Conservation (phyloP, 1,140 invertebrate species). For the Halictus rubicundus region DNA sequence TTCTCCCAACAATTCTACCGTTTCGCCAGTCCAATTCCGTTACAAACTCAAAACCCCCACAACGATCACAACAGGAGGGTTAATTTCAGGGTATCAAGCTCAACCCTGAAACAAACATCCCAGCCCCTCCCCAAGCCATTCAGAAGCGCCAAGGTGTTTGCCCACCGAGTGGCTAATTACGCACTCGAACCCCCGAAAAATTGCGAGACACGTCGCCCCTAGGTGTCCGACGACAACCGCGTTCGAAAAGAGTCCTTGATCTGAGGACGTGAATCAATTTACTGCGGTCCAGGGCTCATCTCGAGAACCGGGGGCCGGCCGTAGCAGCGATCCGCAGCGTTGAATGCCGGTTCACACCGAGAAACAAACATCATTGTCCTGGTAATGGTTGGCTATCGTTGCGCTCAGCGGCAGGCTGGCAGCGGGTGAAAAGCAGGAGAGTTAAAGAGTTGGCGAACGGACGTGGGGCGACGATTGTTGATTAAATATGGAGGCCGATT, state of each 20-base stretch:
- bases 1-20: too few relatives aligned
- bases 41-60: too few relatives aligned
- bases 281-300: not conserved
- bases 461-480: conserved; percentile 35
- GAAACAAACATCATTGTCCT: not conserved
- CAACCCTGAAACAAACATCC: too few relatives aligned
- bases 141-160: too few relatives aligned
- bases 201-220: not conserved
- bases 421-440: not conserved
- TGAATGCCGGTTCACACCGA: not conserved
- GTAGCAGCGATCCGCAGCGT: not conserved
- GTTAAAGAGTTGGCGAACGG: not conserved
- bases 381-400: not conserved
- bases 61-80: too few relatives aligned
- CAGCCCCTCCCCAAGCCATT: too few relatives aligned
- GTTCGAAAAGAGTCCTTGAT: not conserved
- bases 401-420: not conserved
- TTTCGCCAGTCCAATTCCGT: too few relatives aligned
- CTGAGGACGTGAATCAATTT: not conserved
- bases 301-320: not conserved
- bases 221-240: not conserved
- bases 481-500: conserved; percentile 73
- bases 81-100: too few relatives aligned
- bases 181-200: too few relatives aligned
- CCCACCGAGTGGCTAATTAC: too few relatives aligned